Evolutionary conservation across 2,113 vertebrate genomes (phyloP), one percentile per base, ranked within the genome.

Genomic region (Alces alces): DNA sequence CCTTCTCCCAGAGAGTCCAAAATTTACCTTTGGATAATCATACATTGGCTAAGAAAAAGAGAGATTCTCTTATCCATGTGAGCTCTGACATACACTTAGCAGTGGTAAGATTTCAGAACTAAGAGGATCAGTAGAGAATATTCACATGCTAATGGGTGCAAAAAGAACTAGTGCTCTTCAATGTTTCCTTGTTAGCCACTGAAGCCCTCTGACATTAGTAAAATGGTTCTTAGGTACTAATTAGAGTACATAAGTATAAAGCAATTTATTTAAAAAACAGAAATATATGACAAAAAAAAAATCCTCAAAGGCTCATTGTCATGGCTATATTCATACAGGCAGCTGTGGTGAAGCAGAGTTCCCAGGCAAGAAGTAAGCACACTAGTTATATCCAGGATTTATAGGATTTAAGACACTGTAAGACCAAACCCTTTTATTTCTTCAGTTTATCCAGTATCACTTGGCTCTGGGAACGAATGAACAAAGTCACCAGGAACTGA

Each of bases 191-290:
- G 21, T 52, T 85, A 89, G 66, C 14, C 23, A 94, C 0, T 54
- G n/a, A 92, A 30, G 3, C 15, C 21, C 30, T 93, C 12, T 85
- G 45, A 88, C 3, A 90, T 4, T 96, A 25, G 17, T 39, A 70
- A 90, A 21, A 89, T 1, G 83, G 88, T 64, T 93, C 54, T 85
- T 88, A 78, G 7, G 27, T 94, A 58, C 39, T 73, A 76, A 82
- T 82, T 50, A 94, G 76, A 93, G 91, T 89, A 89, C 57, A n/a
- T 47, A 89, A 84, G 9, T 36, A 89, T 7, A 14, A 39, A 80
- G 61, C 28, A 93, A 78, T 87, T 58, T 92, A 83, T 83, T 73
- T 84, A 52, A 95, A 85, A 95, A 89, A 84, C 25, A 95, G 9
- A 94, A 95, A 85, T 57, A 89, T 14, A 54, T 55, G 27, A 73